phyloP scores from a whole-genome alignment of 2,797 vertebrate species.

The Propithecus deckenii region DNA sequence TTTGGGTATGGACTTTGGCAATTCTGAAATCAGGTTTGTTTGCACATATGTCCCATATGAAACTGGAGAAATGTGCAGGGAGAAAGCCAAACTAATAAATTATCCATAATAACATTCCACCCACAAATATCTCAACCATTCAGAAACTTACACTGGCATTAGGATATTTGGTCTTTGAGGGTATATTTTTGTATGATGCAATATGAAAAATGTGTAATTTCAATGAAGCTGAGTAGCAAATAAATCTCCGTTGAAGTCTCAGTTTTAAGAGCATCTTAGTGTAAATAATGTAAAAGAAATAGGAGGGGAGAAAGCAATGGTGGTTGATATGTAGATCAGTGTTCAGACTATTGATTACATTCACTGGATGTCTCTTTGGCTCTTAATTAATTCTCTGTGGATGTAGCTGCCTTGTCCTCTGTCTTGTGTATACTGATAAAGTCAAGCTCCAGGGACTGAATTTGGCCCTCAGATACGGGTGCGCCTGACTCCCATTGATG shows the following conservation, averaged over 20 bases:
- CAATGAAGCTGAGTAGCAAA: neutral
- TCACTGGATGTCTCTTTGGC: conserved; percentile 39
- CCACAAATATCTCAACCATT: neutral
- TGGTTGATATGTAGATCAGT: conserved; percentile 5
- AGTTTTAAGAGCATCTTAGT: neutral
- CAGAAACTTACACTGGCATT: neutral
- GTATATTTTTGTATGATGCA: neutral
- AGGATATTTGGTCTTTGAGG: neutral
- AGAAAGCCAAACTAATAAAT: conserved; percentile 32
- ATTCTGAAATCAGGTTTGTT: neutral
- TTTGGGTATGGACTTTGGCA: neutral
- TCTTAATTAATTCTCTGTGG: conserved; percentile 72
- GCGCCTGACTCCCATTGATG: conserved; percentile 68
- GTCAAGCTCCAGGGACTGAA: conserved; percentile 72
- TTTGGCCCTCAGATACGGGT: conserved; percentile 60
- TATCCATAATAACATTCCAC: neutral
- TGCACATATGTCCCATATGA: neutral
- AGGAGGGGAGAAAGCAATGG: neutral
- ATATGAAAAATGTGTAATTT: neutral
- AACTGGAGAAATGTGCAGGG: conserved; percentile 35
- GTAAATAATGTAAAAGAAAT: neutral
- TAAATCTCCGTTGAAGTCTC: neutral
- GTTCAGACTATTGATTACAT: conserved; percentile 48
- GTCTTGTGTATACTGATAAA: conserved; percentile 74
- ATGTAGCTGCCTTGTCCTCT: conserved; percentile 67